phyloP scores from a whole-genome alignment of 2,888 invertebrate genomes.

The Hydrotaea cyrtoneurina region DNA sequence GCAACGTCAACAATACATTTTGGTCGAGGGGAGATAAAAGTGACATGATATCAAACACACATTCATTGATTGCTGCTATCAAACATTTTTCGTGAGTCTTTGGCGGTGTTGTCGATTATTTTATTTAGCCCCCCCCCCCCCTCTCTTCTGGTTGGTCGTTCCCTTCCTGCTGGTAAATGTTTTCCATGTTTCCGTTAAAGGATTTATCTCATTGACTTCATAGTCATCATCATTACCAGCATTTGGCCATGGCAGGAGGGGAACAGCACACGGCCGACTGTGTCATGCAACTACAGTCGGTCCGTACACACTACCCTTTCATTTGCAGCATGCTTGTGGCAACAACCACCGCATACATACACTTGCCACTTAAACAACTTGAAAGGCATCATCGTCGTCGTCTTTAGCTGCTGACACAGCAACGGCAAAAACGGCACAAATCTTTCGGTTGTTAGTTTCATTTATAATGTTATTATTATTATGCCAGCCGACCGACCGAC shows the following conservation, averaged over 20 bases:
- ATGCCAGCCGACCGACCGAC: too few relatives aligned
- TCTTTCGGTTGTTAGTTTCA: constrained; percentile 48
- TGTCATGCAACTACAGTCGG: too few relatives aligned
- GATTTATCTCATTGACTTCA: constrained; percentile 50
- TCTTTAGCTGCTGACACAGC: background rate
- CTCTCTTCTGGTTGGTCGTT: background rate
- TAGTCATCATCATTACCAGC: constrained; percentile 38
- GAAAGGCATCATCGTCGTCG: background rate
- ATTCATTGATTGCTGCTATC: constrained; percentile 9
- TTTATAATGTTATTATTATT: constrained; percentile 60
- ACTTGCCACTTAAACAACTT: background rate
- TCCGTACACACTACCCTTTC: background rate
- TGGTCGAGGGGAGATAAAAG: constrained; percentile 58
- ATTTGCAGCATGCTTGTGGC: background rate
- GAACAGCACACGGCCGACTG: background rate
- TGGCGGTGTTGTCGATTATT: background rate
- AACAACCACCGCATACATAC: background rate
- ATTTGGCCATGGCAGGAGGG: constrained; percentile 22
- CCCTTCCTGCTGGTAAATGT: background rate
- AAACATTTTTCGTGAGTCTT: background rate
- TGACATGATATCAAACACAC: constrained; percentile 57
- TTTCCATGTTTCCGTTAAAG: constrained; percentile 31
- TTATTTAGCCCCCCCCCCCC: background rate
- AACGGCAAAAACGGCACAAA: background rate
- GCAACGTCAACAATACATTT: constrained; percentile 16